Evolutionary conservation across 2,888 invertebrate species (phyloP).

Genomic region (Tetragnatha montana): DNA sequence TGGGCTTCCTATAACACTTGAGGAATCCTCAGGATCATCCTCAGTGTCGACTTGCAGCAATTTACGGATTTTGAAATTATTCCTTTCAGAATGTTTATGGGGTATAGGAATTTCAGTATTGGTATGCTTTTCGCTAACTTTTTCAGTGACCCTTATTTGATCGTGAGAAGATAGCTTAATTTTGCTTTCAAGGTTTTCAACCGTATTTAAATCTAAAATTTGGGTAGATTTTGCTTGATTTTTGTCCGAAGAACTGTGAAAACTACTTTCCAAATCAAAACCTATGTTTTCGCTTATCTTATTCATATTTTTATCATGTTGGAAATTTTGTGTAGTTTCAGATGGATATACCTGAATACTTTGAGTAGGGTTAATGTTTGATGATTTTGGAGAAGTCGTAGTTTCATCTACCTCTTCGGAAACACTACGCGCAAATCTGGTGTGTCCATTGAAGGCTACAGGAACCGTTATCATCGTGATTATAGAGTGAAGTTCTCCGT

Average conservation of each 20-base stretch:
- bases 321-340: background rate
- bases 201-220: conserved; percentile 7
- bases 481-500: conserved; percentile 72
- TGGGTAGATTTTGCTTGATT: background rate
- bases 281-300: background rate
- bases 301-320: background rate
- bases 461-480: conserved; percentile 72
- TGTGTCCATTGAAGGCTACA: conserved; percentile 58
- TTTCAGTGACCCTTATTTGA: background rate
- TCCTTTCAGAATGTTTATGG: background rate
- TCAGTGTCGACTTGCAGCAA: conserved; percentile 39
- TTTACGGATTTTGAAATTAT: conserved; percentile 36
- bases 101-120: background rate
- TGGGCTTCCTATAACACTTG: conserved; percentile 10
- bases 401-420: conserved; percentile 12
- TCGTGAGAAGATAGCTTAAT: background rate
- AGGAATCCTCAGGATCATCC: background rate
- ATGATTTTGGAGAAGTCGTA: background rate
- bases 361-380: background rate
- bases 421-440: conserved; percentile 64
- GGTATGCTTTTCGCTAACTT: background rate
- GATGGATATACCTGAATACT: background rate
- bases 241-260: background rate
- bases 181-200: background rate
- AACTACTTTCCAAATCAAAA: conserved; percentile 28